These are phyloP conservation scores for Pentamera pediparva DNA, from an alignment of 53 echinoderm and acorn worm genomes.

Conservation along the genomic window DNA sequence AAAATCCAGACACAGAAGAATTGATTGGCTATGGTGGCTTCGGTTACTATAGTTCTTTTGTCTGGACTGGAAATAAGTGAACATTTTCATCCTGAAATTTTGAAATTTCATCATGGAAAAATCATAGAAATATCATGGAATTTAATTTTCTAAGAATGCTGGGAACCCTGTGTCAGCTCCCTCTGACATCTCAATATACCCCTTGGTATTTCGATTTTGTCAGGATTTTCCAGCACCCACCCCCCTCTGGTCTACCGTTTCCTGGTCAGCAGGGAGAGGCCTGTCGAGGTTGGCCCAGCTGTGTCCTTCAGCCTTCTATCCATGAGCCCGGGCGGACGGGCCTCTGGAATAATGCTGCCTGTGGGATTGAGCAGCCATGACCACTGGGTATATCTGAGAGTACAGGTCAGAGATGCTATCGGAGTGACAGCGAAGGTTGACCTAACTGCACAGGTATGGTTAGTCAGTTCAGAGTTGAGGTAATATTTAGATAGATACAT, in stretches of 20 bases:
- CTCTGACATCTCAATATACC: not conserved
- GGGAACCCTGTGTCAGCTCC: not conserved
- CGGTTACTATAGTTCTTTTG: too few relatives aligned
- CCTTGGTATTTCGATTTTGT: not conserved
- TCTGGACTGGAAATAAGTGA: too few relatives aligned
- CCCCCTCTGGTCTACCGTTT: slow-evolving; percentile 6
- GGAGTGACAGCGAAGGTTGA: slow-evolving; percentile 37
- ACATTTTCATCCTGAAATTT: too few relatives aligned
- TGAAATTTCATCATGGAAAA: too few relatives aligned
- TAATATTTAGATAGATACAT: too few relatives aligned
- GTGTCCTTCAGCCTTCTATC: slow-evolving; percentile 37
- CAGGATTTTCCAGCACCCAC: not conserved
- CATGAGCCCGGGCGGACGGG: slow-evolving; percentile 58
- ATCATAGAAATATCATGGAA: not conserved
- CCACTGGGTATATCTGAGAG: slow-evolving; percentile 44
- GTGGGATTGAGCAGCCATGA: slow-evolving; percentile 26
- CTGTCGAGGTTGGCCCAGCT: not conserved
- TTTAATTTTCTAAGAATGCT: not conserved
- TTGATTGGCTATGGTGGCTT: too few relatives aligned
- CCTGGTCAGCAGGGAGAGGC: slow-evolving; percentile 10
- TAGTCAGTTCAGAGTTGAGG: too few relatives aligned
- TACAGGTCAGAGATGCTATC: slow-evolving; percentile 55
- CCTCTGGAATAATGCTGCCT: slow-evolving; percentile 42
- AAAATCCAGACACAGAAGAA: too few relatives aligned
- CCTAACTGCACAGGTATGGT: slow-evolving; percentile 57